A percentile compares a stretch with the other conserved stretches of the same genome.
These are phyloP conservation scores for Drosophila birchii DNA, from an alignment of 2,888 invertebrate genomes.

Conservation along the genomic window DNA sequence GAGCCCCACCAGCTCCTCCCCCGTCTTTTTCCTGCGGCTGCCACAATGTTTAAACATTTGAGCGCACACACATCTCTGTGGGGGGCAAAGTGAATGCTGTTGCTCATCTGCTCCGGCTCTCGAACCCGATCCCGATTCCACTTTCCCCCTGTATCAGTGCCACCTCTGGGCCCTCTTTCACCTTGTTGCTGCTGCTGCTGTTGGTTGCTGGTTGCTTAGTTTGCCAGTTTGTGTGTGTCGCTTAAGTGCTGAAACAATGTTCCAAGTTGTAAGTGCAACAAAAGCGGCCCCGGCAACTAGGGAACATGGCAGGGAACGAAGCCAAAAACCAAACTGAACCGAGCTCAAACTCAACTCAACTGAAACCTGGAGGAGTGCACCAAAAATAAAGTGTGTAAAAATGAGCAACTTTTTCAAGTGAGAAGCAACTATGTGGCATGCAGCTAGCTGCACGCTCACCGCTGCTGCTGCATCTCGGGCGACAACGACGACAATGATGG, in stretches of 20 bases:
- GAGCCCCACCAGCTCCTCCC: not conserved
- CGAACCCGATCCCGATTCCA: conserved; percentile 12
- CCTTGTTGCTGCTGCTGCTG: conserved; percentile 39
- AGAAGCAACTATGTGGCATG: conserved; percentile 69
- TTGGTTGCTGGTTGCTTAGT: conserved; percentile 30
- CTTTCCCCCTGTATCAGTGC: conserved; percentile 11
- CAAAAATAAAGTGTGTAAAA: conserved; percentile 77
- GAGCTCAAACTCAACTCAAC: conserved; percentile 29
- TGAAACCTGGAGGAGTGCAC: conserved; percentile 61
- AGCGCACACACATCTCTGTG: conserved; percentile 58
- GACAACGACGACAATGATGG: conserved; percentile 49
- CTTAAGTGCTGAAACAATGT: conserved; percentile 80
- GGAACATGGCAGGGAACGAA: conserved; percentile 35
- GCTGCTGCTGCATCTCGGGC: conserved; percentile 24
- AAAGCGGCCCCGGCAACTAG: conserved; percentile 48
- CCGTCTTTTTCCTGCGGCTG: conserved; percentile 36
- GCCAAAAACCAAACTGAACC: conserved; percentile 30
- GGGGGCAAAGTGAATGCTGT: conserved; percentile 60
- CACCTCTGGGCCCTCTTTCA: conserved; percentile 41
- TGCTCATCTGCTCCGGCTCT: conserved; percentile 42
- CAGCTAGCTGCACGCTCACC: conserved; percentile 40
- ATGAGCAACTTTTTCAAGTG: conserved; percentile 77
- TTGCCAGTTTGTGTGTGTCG: conserved; percentile 62
- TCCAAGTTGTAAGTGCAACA: conserved; percentile 79
- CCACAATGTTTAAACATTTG: conserved; percentile 75